These are phyloP conservation scores for Danaus chrysippus DNA, from an alignment of 2,888 invertebrate species.

Conservation along the genomic window DNA sequence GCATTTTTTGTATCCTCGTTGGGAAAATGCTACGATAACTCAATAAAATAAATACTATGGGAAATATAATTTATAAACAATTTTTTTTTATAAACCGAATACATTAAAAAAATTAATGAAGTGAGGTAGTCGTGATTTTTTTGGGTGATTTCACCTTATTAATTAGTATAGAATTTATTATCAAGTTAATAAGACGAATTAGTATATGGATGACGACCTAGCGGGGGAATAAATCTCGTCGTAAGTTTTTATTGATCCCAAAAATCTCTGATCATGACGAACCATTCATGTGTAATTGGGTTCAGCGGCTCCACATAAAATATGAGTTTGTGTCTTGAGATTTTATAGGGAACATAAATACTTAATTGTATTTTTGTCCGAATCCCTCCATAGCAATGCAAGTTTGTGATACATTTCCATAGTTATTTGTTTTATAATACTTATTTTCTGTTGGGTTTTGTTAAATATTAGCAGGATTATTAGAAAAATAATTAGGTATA, in stretches of 20 bases:
- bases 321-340: constrained; percentile 65
- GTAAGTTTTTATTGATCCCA: constrained; percentile 64
- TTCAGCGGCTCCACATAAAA: constrained; percentile 70
- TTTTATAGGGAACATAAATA: constrained; percentile 75
- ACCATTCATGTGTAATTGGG: constrained; percentile 76
- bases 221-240: constrained; percentile 62
- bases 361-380: constrained; percentile 70
- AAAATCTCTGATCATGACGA: constrained; percentile 73
- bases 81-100: background rate
- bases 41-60: background rate
- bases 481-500: background rate
- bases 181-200: constrained; percentile 58
- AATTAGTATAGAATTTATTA: constrained; percentile 51
- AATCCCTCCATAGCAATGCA: constrained; percentile 44
- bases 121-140: constrained; percentile 29
- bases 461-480: background rate
- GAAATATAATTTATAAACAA: background rate
- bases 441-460: background rate
- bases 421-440: constrained; percentile 15
- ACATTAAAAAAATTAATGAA: background rate
- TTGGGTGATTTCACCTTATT: constrained; percentile 32
- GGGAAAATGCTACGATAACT: background rate
- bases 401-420: constrained; percentile 25
- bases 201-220: constrained; percentile 53
- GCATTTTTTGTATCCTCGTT: constrained; percentile 20